These are phyloP conservation scores for Hylaeus anthracinus DNA, from an alignment of 1,140 invertebrate species.

Conservation along the genomic window DNA sequence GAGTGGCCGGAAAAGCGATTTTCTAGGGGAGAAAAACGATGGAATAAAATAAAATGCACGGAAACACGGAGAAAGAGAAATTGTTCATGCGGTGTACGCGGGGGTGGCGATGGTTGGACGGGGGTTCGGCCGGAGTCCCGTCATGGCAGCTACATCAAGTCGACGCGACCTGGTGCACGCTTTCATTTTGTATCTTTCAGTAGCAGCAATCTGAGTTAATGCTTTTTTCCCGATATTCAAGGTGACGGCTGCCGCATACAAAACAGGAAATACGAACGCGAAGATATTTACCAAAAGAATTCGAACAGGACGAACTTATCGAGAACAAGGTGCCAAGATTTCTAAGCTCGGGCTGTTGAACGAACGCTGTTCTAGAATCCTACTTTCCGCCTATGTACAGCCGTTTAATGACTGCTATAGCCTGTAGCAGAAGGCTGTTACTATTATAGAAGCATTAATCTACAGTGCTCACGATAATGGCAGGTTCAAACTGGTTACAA, in stretches of 20 bases:
- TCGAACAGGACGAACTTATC: too few relatives aligned
- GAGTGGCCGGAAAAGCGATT: slow-evolving; percentile 62
- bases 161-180: slow-evolving; percentile 13
- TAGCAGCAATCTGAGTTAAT: neutral
- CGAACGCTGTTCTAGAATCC: too few relatives aligned
- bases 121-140: slow-evolving; percentile 2
- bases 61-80: slow-evolving; percentile 63
- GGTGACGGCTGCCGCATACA: neutral
- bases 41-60: slow-evolving; percentile 58
- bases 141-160: slow-evolving; percentile 39
- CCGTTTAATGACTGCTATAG: too few relatives aligned
- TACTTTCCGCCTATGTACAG: too few relatives aligned
- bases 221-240: neutral
- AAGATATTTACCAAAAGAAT: too few relatives aligned
- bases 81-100: slow-evolving; percentile 52
- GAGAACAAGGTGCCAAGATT: too few relatives aligned
- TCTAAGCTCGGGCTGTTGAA: too few relatives aligned
- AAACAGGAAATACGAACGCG: too few relatives aligned
- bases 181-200: slow-evolving; percentile 17
- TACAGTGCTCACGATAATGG: too few relatives aligned
- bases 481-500: too few relatives aligned
- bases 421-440: too few relatives aligned
- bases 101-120: neutral
- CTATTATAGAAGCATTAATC: too few relatives aligned
- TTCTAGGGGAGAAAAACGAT: slow-evolving; percentile 18